Evolutionary conservation across 2,113 vertebrate genomes (phyloP), one percentile per base, ranked within the genome.

Genomic region (Morone chrysops): DNA sequence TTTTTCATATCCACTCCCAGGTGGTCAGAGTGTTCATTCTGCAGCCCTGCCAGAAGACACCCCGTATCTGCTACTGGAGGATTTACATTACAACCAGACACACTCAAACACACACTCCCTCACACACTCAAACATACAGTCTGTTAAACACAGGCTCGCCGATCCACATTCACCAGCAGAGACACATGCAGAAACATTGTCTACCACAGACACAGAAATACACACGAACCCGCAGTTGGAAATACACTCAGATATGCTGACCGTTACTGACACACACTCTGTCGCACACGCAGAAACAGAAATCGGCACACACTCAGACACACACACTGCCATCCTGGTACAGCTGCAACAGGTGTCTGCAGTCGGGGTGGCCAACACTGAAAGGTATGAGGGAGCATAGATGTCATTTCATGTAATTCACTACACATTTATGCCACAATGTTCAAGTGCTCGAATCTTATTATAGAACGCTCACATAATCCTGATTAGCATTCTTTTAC

Each of bases 321-420:
- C 83, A 79, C 81, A 50, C 75, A 5, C 82, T 3, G 51, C 53
- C 10, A 70, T 90, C 40, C 0, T 72, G 43, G 85, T 92, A 0
- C 79, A 89, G 60, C 70, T 88, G 84, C 93, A 94, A 43, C 93
- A 93, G 89, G 94, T 93, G 83, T 92, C 94, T 80, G 91, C 95
- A 10, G 94, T 95, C 75, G 95, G 91, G 78, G 92, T 91, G 57
- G 93, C 94, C 68, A 93, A 90, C 87, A 90, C 94, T 18, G 97
- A 97, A 94, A 97, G 96, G 97, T 97, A 87, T 12, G 67, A 71
- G 20, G 13, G 45, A 61, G 61, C 40, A 70, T n/a, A 38, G 5
- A 69, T 20, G 20, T 48, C n/a, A 73, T 25, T 13, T 62, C 13
- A 67, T 18, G 16, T 2, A 31, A n/a, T 25, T 80, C 31, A 70